Evolutionary conservation across 2,888 invertebrate genomes (phyloP), one percentile per base, ranked within the genome.

Genomic region (Dilophus febrilis): DNA sequence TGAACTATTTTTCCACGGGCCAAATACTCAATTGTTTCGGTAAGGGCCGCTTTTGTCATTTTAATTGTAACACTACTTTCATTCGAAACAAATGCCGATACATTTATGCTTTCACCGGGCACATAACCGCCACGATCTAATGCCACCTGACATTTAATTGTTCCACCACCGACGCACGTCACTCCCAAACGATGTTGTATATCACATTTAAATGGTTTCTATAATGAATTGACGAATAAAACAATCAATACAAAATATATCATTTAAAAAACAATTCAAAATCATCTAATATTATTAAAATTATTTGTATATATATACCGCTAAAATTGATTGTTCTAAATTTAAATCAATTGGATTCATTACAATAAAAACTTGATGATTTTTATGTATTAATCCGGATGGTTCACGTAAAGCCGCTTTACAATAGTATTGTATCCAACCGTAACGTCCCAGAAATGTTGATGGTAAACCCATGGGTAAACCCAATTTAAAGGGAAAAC

Each of bases 341-440:
- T 91, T 91, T 51, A 91, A 67, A 60, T 91, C 90, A 48, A 91
- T 88, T 4, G 91, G 91, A 61, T 87, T 91, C 90, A 91, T 90
- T 3, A 91, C 88, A 52, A 91, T 88, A 61, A 91, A 91, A n/a
- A 91, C 91, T 64, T 91, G 91, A 59, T 91, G 90, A 58, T 91
- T 91, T 61, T 91, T 91, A 57, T 91, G 91, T 5, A 87, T 86
- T 29, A 91, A 65, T 1, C 90, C 90, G 31, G 58, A 61, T 7
- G 88, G 85, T 53, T 91, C 91, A 36, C 87, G 66, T 14, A 90
- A 65, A 1, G 88, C 88, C 16, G 88, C 85, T 59, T 88, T 88
- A 55, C 90, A 91, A 57, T 77, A 91, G 63, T 90, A 91, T 61
- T 91, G 91, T 35, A 91, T 88, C 90, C 90, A 91, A 37, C 91